A percentile compares a stretch with the other conserved stretches of the same genome.
Conservation (phyloP, 2,888 invertebrate genomes). For the Rambutsinella grinnellia region DNA sequence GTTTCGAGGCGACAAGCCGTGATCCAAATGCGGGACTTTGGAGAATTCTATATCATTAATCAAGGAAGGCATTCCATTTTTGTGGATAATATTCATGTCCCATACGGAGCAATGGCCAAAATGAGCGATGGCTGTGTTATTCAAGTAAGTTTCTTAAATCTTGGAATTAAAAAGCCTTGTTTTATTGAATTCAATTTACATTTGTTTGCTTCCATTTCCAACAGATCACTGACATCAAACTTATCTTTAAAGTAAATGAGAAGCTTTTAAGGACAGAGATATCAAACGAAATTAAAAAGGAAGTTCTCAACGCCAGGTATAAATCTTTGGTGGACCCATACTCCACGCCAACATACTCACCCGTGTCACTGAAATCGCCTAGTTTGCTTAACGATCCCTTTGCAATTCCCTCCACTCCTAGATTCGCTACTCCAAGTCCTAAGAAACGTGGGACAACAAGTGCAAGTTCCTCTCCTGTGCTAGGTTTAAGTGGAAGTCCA, state of each 20-base stretch:
- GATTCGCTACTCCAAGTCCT: conserved; percentile 10
- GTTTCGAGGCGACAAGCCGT: conserved; percentile 93
- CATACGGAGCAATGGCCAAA: conserved; percentile 89
- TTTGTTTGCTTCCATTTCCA: conserved; percentile 5
- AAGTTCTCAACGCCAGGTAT: conserved; percentile 30
- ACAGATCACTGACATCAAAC: conserved; percentile 59
- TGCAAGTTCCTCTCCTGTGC: conserved; percentile 15
- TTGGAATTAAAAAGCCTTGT: not conserved
- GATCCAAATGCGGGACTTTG: conserved; percentile 89
- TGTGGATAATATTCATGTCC: conserved; percentile 91
- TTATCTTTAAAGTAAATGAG: conserved; percentile 63
- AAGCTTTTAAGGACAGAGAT: conserved; percentile 35
- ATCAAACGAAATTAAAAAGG: conserved; percentile 24
- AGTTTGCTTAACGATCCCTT: not conserved
- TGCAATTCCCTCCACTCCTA: conserved; percentile 2
- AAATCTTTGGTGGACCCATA: conserved; percentile 15
- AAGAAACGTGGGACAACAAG: conserved; percentile 1
- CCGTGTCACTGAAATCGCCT: not conserved
- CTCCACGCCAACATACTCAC: not conserved
- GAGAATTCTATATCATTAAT: conserved; percentile 94
- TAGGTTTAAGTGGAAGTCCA: conserved; percentile 9
- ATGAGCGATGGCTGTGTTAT: conserved; percentile 94
- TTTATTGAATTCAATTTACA: not conserved
- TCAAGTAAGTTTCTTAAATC: conserved; percentile 80
- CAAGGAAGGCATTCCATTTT: conserved; percentile 95